phyloP scores from a whole-genome alignment of 2,888 invertebrate species.

The Stramonita haemastoma region DNA sequence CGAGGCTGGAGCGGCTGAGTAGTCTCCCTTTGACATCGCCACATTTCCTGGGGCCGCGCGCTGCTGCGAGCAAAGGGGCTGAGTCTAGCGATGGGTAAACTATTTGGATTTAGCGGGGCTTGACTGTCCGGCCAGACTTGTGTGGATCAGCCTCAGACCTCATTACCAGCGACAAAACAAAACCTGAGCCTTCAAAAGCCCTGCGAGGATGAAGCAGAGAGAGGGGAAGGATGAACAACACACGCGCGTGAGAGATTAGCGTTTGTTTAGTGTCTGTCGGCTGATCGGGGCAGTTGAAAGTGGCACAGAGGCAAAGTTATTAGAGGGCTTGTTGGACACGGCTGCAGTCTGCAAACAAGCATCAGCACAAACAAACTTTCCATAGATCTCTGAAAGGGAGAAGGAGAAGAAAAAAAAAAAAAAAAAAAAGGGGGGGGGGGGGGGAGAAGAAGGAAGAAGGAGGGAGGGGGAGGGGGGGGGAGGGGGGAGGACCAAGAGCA shows the following conservation, averaged over 20 bases:
- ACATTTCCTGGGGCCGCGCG: slow-evolving; percentile 29
- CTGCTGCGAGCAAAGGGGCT: too few relatives aligned
- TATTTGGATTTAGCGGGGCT: slow-evolving; percentile 37
- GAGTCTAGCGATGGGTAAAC: slow-evolving; percentile 32
- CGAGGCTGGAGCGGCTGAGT: not conserved
- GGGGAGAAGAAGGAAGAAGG: too few relatives aligned
- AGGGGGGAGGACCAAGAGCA: too few relatives aligned
- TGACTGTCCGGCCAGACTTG: slow-evolving; percentile 6
- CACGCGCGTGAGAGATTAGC: not conserved
- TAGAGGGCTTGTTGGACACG: not conserved
- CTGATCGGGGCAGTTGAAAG: not conserved
- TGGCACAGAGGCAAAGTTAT: not conserved
- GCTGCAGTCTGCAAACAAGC: not conserved
- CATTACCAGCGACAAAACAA: slow-evolving; percentile 41
- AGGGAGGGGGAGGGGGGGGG: too few relatives aligned
- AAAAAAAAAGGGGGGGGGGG: too few relatives aligned
- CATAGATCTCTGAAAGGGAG: too few relatives aligned
- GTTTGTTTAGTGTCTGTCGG: not conserved
- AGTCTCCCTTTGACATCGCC: slow-evolving; percentile 33
- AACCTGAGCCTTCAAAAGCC: slow-evolving; percentile 1
- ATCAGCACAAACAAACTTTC: too few relatives aligned
- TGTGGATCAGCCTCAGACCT: slow-evolving; percentile 18
- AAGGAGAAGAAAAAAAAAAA: too few relatives aligned
- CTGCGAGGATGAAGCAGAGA: not conserved
- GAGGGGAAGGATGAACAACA: not conserved